Base-by-base conservation (phyloP, 2,113 vertebrate genomes). In the Nipponia nippon region DNA sequence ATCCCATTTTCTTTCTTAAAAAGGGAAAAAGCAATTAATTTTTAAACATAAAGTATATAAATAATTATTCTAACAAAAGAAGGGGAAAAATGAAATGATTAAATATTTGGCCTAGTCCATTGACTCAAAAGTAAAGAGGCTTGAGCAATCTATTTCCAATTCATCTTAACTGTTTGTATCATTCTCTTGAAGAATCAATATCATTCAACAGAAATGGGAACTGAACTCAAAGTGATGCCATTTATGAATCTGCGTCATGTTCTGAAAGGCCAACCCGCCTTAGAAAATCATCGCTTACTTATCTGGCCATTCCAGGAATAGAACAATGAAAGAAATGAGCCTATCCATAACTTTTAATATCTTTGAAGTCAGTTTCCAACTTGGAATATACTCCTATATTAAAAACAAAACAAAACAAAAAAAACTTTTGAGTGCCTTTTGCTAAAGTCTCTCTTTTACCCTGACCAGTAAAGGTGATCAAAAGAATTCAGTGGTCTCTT, bases 211-310 rank as follows among this genome's bases (percentile, higher is more conserved):
- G 10, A 83, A 83, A 69, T 30, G 27, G 10, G 36, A 66, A 47
- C 50, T 44, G 32, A 83, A 87, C 16, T 77, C 53, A 69, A 80
- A 94, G 6, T 52, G 22, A 85, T 86, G 34, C 1, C 17, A n/a
- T 49, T 91, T 67, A 79, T 55, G 90, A 63, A 49, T n/a, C 30
- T 88, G 16, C 16, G 73, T 44, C 8, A 16, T 76, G 30, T 80
- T 79, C 25, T 95, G 72, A 82, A 90, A 93, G 53, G 22, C 44
- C 11, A 53, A 23, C 2, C 2, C 16, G 2, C 36, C 25, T 66
- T 73, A 80, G 38, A 62, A 95, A 96, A 55, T 92, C 32, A 65
- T 62, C 21, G 61, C 19, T 94, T 90, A 72, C 66, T 94, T 93
- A 85, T 63, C 42, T 93, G 73, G 18, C 26, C 21, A 84, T 25